These are phyloP conservation scores for Nomada fucata DNA, from an alignment of 2,888 invertebrate genomes.

Conservation along the genomic window DNA sequence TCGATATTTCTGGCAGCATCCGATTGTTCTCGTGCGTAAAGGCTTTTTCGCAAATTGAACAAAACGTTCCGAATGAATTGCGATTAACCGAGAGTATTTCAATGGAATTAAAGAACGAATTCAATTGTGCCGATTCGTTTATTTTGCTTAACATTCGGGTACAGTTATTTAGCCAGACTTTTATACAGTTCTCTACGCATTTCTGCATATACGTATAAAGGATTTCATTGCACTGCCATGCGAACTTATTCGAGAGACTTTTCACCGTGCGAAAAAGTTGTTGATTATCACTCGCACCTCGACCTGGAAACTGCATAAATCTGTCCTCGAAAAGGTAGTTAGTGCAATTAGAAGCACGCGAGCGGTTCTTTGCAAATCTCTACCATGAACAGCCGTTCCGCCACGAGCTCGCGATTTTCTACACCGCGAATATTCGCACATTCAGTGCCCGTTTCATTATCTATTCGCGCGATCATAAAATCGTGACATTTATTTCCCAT, in stretches of 20 bases:
- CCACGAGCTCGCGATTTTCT: conserved; percentile 16
- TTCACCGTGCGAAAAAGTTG: conserved; percentile 8
- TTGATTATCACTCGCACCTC: conserved; percentile 12
- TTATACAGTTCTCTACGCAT: neutral
- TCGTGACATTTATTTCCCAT: neutral
- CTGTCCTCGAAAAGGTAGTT: conserved; percentile 25
- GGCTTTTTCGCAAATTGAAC: too few species aligned
- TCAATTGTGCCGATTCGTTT: too few species aligned
- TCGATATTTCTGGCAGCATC: too few species aligned
- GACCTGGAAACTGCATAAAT: conserved; percentile 26
- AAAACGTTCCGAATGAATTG: too few species aligned
- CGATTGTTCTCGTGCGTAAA: too few species aligned
- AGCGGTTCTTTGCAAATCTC: conserved; percentile 26
- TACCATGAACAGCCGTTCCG: conserved; percentile 2
- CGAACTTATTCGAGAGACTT: neutral
- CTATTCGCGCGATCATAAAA: neutral
- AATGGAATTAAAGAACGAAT: too few species aligned
- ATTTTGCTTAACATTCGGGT: neutral
- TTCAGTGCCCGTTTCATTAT: conserved; percentile 3
- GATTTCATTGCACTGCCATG: neutral
- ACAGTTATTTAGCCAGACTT: neutral
- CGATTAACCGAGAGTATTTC: too few species aligned
- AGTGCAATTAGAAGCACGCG: conserved; percentile 38
- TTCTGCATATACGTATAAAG: neutral
- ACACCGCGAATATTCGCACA: conserved; percentile 8